Conservation (phyloP, 2,888 invertebrate genomes). For the Drosophila diplacantha region DNA sequence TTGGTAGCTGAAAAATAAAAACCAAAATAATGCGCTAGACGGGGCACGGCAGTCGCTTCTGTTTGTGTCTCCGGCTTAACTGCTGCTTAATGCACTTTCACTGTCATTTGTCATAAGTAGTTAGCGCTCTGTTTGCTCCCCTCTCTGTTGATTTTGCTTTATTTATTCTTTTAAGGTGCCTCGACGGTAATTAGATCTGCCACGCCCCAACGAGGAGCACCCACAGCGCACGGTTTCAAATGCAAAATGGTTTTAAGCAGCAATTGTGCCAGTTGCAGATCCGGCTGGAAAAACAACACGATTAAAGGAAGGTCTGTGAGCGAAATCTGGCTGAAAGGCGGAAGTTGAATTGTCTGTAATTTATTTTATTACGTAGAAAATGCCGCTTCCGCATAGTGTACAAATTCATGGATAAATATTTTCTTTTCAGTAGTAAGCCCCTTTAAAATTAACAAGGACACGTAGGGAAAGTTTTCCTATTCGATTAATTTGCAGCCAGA, state of each 20-base stretch:
- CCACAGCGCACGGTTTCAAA: conserved; percentile 22
- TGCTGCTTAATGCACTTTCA: conserved; percentile 64
- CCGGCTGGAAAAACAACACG: conserved; percentile 10
- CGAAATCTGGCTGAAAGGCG: neutral
- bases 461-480: conserved; percentile 12
- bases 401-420: neutral
- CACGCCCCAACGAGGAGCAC: conserved; percentile 36
- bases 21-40: conserved; percentile 47
- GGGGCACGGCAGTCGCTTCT: conserved; percentile 13
- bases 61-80: conserved; percentile 21
- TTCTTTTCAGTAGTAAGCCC: neutral
- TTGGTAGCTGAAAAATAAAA: conserved; percentile 29
- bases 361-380: neutral
- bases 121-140: conserved; percentile 50
- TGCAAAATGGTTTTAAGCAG: conserved; percentile 44
- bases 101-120: conserved; percentile 66
- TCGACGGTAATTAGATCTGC: conserved; percentile 56
- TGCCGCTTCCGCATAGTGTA: neutral
- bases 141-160: conserved; percentile 32
- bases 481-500: conserved; percentile 17
- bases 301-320: conserved; percentile 2
- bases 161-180: conserved; percentile 60
- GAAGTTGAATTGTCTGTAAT: conserved; percentile 3
- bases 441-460: neutral
- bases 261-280: conserved; percentile 42